A percentile compares a stretch with the other conserved stretches of the same genome.
phyloP scores from a whole-genome alignment of 2,797 vertebrate species.

The Scleropages formosus region DNA sequence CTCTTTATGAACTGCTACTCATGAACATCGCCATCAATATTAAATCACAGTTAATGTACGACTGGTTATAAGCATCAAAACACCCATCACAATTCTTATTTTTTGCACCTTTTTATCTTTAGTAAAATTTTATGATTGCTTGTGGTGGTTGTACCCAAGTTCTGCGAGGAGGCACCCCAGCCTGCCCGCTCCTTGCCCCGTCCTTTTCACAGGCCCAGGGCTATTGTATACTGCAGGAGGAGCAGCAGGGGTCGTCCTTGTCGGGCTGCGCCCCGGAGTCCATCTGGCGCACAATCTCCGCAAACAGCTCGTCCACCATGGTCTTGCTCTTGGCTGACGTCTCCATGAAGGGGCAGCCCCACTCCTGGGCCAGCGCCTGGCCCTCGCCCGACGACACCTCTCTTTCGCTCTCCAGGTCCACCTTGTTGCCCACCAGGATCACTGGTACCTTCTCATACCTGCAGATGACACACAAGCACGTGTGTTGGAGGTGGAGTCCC shows the following conservation, averaged over 20 bases:
- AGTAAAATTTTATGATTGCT: conserved; percentile 39
- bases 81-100: conserved; percentile 16
- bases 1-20: conserved; percentile 39
- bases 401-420: conserved; percentile 96
- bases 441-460: conserved; percentile 99
- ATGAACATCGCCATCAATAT: conserved; percentile 42
- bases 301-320: conserved; percentile 99
- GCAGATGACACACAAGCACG: conserved; percentile 38
- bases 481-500: conserved; percentile 25
- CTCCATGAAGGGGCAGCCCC: conserved; percentile 99
- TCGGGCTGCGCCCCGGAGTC: conserved; percentile 98
- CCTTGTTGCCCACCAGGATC: conserved; percentile 98
- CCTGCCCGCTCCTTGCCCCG: not conserved
- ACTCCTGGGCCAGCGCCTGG: conserved; percentile 93
- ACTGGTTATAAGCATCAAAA: conserved; percentile 58
- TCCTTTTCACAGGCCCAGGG: conserved; percentile 42
- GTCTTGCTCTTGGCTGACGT: conserved; percentile 99
- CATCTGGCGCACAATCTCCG: conserved; percentile 98
- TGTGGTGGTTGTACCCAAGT: not conserved
- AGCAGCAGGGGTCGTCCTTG: conserved; percentile 98
- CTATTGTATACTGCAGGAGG: conserved; percentile 99
- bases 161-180: not conserved
- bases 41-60: conserved; percentile 45
- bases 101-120: conserved; percentile 30
- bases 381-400: conserved; percentile 93